phyloP scores from a whole-genome alignment of 2,113 vertebrate species.

The Aphyosemion australe region DNA sequence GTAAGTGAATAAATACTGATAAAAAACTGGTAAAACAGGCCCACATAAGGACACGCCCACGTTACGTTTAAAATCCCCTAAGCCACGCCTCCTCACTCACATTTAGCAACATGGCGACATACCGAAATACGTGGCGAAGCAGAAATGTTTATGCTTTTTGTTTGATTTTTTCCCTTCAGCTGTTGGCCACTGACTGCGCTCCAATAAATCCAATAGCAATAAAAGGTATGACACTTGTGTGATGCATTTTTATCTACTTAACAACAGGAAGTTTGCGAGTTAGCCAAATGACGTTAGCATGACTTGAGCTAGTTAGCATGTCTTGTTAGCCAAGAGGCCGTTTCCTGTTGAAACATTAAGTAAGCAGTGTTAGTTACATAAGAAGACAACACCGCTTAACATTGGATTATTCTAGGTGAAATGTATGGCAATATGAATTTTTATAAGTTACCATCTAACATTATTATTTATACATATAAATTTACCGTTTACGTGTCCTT shows the following conservation, averaged over 20 bases:
- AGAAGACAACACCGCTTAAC: not conserved
- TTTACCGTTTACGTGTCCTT: too few species aligned
- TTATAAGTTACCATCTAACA: too few species aligned
- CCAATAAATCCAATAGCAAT: fast-evolving
- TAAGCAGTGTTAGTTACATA: not conserved
- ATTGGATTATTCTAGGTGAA: too few species aligned
- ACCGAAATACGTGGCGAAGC: slow-evolving; percentile 38
- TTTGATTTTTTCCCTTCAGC: slow-evolving; percentile 41
- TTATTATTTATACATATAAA: too few species aligned
- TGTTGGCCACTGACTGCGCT: slow-evolving; percentile 23
- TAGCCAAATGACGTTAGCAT: slow-evolving; percentile 13
- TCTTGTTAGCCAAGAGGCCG: not conserved
- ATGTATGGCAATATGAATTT: too few species aligned
- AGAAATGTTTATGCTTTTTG: slow-evolving; percentile 27
- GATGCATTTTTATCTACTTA: not conserved
- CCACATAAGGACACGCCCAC: not conserved
- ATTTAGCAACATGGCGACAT: slow-evolving; percentile 73
- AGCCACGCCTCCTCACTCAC: slow-evolving; percentile 22
- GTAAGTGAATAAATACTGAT: too few species aligned
- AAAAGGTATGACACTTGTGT: slow-evolving; percentile 20
- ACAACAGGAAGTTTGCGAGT: not conserved
- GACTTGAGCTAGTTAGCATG: slow-evolving; percentile 11
- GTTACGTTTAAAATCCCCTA: not conserved
- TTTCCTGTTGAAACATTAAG: not conserved
- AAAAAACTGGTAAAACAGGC: too few species aligned